Conservation (phyloP, 2,113 vertebrate genomes). For the Papio anubis region DNA sequence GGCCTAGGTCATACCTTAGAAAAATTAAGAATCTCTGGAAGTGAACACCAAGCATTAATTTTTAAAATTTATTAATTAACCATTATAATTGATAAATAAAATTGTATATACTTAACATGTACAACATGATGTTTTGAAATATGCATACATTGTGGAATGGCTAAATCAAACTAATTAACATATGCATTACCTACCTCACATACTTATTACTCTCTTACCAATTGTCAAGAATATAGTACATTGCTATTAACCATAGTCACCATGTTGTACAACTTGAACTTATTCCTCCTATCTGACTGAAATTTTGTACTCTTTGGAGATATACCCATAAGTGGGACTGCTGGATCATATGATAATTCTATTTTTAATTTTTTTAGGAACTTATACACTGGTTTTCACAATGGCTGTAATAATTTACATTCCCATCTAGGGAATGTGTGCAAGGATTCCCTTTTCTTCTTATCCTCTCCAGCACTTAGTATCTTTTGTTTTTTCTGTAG, state of each 20-base stretch:
- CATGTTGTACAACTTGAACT: not conserved
- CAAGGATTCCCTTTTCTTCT: not conserved
- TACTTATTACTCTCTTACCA: not conserved
- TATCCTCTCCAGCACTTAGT: not conserved
- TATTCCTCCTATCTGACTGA: not conserved
- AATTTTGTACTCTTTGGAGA: not conserved
- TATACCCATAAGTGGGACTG: no score
- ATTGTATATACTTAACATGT: not conserved
- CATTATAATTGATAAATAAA: not conserved
- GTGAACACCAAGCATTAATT: not conserved
- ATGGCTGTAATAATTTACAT: not conserved
- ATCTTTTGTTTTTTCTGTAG: not conserved
- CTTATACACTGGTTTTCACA: not conserved
- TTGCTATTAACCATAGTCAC: not conserved
- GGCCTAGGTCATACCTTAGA: not conserved
- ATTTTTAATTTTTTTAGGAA: not conserved
- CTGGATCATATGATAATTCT: not conserved
- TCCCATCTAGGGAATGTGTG: not conserved
- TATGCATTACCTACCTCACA: not conserved
- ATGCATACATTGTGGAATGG: not conserved
- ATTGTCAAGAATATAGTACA: not conserved
- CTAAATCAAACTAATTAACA: not conserved
- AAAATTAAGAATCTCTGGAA: not conserved
- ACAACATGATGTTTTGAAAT: not conserved
- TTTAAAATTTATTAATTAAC: not conserved